Evolutionary conservation across 2,113 vertebrate genomes (phyloP).

Genomic region (Ptilonorhynchus violaceus): DNA sequence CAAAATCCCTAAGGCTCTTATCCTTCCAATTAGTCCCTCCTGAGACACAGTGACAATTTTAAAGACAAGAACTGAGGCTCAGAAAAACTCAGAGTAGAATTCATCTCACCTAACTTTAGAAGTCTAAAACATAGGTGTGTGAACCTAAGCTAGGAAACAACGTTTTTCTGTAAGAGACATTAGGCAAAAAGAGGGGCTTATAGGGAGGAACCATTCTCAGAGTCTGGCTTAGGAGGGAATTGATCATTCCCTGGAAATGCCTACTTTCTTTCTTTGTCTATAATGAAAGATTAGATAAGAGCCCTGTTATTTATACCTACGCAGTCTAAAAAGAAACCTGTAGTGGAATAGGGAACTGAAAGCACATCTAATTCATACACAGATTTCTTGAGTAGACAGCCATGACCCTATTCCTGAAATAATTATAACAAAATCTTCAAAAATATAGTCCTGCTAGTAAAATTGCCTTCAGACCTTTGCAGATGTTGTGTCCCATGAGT

Average conservation of each 20-base stretch:
- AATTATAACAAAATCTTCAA: not conserved
- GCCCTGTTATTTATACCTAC: not conserved
- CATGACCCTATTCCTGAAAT: not conserved
- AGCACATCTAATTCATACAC: not conserved
- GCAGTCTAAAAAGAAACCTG: not conserved
- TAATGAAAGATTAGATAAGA: not conserved
- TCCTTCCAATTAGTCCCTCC: not conserved
- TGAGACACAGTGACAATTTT: not conserved
- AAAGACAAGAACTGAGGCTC: not conserved
- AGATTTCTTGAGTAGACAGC: not conserved
- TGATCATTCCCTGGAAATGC: not conserved
- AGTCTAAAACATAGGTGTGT: not conserved
- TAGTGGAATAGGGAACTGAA: not conserved
- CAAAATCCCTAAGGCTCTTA: not conserved
- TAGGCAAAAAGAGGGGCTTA: not conserved
- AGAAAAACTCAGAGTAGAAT: not conserved
- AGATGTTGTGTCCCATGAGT: not conserved
- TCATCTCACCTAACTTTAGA: not conserved
- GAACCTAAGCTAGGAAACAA: not conserved
- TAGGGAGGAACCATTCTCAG: not conserved
- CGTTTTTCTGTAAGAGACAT: not conserved
- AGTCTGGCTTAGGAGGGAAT: not conserved
- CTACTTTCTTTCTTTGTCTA: not conserved
- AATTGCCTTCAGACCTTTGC: not conserved
- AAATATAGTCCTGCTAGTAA: not conserved